phyloP scores from a whole-genome alignment of 2,888 invertebrate species.

The Minunthozetes semirufus region DNA sequence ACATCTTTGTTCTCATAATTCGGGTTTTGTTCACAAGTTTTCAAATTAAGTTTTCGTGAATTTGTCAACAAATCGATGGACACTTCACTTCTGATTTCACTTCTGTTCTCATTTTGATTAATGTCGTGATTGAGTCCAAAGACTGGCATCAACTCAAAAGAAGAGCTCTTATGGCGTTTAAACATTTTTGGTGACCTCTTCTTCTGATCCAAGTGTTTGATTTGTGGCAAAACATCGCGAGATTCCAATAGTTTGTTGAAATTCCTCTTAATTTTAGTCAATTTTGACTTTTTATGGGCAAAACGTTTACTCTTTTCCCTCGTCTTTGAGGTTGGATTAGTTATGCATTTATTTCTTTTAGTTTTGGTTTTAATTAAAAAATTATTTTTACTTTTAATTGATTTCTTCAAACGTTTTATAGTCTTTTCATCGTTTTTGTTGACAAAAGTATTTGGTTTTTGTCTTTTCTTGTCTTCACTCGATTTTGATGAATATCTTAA shows the following conservation, averaged over 20 bases:
- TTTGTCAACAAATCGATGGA: not conserved
- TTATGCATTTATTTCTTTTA: not conserved
- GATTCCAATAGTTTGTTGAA: not conserved
- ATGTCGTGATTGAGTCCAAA: not conserved
- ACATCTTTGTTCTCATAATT: not conserved
- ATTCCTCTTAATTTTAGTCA: not conserved
- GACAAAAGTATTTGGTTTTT: not conserved
- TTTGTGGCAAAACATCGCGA: slow-evolving; percentile 2
- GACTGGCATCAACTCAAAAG: slow-evolving; percentile 1
- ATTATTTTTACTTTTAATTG: not conserved
- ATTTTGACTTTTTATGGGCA: slow-evolving; percentile 13
- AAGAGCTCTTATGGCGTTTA: not conserved
- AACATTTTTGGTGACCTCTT: not conserved
- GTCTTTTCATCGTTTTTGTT: not conserved
- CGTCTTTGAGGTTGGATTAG: not conserved
- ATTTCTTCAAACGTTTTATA: not conserved
- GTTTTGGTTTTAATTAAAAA: not conserved
- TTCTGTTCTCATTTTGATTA: not conserved
- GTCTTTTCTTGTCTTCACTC: not conserved
- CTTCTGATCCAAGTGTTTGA: not conserved
- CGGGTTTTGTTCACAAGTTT: not conserved
- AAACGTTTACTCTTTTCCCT: not conserved
- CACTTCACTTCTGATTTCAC: not conserved
- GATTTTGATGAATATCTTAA: not conserved
- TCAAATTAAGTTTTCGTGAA: not conserved